These are phyloP conservation scores for Onychomys leucogaster DNA, from an alignment of 2,797 vertebrate genomes.

Conservation along the genomic window DNA sequence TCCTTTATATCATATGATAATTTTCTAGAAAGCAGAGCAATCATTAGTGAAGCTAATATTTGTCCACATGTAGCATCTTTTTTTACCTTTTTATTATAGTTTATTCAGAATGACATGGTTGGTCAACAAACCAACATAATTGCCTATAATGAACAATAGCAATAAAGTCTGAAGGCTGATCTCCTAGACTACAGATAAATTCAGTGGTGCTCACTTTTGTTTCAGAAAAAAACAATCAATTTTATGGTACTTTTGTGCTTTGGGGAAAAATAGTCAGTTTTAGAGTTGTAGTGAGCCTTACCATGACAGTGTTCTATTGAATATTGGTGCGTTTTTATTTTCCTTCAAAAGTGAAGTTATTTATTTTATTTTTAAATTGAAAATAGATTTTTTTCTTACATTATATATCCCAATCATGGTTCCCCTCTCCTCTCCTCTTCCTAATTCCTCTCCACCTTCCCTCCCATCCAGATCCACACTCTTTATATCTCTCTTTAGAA, in stretches of 20 bases:
- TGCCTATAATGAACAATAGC: neutral
- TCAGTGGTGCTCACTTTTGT: neutral
- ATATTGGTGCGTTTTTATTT: neutral
- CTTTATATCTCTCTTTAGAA: neutral
- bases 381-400: neutral
- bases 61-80: neutral
- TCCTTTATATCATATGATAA: neutral
- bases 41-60: neutral
- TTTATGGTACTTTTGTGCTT: neutral
- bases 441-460: neutral
- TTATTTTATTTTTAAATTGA: neutral
- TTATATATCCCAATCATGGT: neutral
- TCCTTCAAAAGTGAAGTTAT: neutral
- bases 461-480: neutral
- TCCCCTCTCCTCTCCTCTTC: neutral
- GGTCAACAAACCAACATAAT: no score
- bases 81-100: no score
- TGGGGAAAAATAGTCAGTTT: neutral
- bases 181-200: neutral
- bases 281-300: neutral
- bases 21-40: constrained; percentile 11
- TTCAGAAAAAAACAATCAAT: neutral
- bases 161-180: neutral
- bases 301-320: neutral
- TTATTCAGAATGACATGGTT: neutral